Percentiles rank a stretch among this genome's conserved stretches.
Conservation (phyloP, 2,113 vertebrate genomes). For the Phalacrocorax pelagicus region DNA sequence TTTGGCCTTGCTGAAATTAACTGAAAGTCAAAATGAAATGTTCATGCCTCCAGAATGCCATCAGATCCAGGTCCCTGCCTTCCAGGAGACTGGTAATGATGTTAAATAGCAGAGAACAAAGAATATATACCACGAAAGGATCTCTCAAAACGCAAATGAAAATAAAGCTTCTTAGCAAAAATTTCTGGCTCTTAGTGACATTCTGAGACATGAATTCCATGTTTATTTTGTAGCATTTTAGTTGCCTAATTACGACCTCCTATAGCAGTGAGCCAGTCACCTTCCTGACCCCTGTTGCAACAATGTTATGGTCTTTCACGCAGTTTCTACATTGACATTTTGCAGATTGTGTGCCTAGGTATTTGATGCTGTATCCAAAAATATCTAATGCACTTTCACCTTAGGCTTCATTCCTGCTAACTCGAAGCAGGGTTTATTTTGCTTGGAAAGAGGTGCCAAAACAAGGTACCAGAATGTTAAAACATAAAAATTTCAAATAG, state of each 20-base stretch:
- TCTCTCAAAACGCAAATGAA: neutral
- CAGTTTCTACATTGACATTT: neutral
- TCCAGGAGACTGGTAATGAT: constrained; percentile 27
- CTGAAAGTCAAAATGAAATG: constrained; percentile 13
- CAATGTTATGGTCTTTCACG: neutral
- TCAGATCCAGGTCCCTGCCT: neutral
- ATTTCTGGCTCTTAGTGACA: neutral
- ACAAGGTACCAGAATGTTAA: neutral
- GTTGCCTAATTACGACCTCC: neutral
- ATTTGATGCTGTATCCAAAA: neutral
- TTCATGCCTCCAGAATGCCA: neutral
- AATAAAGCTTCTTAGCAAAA: neutral
- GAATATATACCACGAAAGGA: neutral
- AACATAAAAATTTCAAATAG: neutral
- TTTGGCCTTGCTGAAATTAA: constrained; percentile 23
- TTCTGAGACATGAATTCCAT: neutral
- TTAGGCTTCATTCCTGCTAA: neutral
- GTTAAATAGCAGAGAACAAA: neutral
- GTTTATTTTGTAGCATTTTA: neutral
- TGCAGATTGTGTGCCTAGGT: neutral
- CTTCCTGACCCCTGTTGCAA: neutral
- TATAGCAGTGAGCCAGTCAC: neutral
- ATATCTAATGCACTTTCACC: neutral
- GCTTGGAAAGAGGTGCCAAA: neutral
- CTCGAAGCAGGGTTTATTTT: neutral